Percentiles rank a stretch among this genome's conserved stretches.
Evolutionary conservation across 2,888 invertebrate genomes (phyloP).

Genomic region (Acanthosepion lycidas): DNA sequence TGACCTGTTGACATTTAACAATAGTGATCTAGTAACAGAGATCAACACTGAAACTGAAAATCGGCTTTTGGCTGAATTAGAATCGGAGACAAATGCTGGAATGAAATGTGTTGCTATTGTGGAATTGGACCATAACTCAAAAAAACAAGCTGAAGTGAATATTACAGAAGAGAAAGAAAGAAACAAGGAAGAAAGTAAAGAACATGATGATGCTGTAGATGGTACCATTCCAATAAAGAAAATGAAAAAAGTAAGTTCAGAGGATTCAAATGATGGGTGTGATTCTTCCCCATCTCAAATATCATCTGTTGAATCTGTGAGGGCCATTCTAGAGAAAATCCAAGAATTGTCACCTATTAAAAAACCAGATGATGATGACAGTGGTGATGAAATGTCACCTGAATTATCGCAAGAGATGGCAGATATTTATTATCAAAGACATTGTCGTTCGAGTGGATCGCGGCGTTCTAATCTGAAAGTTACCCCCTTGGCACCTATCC

Average conservation of each 20-base stretch:
- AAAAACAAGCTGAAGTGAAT: background rate
- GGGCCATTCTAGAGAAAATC: background rate
- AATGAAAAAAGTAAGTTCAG: background rate
- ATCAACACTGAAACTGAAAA: slow-evolving; percentile 39
- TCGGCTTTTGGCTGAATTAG: background rate
- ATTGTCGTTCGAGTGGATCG: background rate
- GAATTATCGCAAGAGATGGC: slow-evolving; percentile 42
- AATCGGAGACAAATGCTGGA: background rate
- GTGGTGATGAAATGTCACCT: background rate
- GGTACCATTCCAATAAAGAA: slow-evolving; percentile 24
- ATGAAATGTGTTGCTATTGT: slow-evolving; percentile 3
- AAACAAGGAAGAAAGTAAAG: background rate
- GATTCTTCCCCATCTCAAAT: background rate
- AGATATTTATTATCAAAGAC: slow-evolving; percentile 43
- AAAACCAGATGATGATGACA: background rate
- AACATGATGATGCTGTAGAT: background rate
- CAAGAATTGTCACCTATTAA: background rate
- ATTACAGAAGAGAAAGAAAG: background rate
- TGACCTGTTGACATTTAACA: slow-evolving; percentile 38
- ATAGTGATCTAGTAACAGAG: slow-evolving; percentile 34
- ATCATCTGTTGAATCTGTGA: background rate
- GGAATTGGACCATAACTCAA: background rate
- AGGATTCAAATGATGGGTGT: background rate
- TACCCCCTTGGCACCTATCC: slow-evolving; percentile 41
- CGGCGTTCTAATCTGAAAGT: slow-evolving; percentile 43